These are phyloP conservation scores for Caerostris darwini DNA, from an alignment of 1,140 invertebrate genomes.

Conservation along the genomic window DNA sequence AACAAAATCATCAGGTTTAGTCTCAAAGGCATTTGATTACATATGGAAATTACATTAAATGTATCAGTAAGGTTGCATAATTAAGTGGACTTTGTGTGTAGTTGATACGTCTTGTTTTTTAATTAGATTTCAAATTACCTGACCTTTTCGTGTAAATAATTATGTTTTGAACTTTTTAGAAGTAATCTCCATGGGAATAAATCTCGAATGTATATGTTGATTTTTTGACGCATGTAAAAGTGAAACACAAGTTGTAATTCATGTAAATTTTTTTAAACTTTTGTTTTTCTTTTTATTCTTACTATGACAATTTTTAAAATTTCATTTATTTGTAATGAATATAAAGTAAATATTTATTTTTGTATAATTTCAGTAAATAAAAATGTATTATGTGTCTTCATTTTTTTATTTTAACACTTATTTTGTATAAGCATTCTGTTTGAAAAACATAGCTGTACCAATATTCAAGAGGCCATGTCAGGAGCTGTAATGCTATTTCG, in stretches of 20 bases:
- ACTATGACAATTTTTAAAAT: no score
- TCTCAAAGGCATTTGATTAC: slow-evolving; percentile 70
- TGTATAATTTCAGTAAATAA: no score
- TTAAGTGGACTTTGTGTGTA: neutral
- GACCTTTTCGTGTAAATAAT: slow-evolving; percentile 35
- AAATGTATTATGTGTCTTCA: no score
- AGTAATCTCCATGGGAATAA: neutral
- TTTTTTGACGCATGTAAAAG: neutral
- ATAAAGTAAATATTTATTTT: no score
- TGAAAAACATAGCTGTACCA: no score
- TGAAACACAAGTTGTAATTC: neutral
- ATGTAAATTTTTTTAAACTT: neutral
- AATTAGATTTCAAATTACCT: neutral
- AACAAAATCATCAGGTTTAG: slow-evolving; percentile 53
- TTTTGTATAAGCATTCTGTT: no score
- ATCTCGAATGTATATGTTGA: neutral
- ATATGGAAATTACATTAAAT: slow-evolving; percentile 61
- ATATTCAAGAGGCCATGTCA: no score
- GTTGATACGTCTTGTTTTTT: neutral
- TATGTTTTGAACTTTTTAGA: neutral
- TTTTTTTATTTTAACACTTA: no score
- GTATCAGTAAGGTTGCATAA: neutral
- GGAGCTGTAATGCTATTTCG: no score
- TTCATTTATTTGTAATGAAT: no score
- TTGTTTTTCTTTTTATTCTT: no score